These are phyloP conservation scores for Zeugodacus cucurbitae DNA, from an alignment of 1,140 invertebrate genomes.

Conservation along the genomic window DNA sequence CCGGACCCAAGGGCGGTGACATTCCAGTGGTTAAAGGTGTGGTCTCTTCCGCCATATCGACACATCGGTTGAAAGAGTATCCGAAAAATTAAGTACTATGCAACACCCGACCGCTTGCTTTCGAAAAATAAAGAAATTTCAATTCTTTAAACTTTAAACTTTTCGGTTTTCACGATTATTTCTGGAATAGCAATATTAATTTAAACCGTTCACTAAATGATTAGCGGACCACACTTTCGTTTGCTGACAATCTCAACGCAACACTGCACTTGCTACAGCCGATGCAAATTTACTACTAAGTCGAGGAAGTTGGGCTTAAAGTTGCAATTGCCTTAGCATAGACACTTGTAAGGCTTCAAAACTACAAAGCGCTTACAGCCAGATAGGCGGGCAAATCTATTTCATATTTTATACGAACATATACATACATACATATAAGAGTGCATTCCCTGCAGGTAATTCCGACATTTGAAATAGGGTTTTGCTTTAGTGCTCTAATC, in stretches of 20 bases:
- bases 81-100: not conserved
- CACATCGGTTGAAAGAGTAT: not conserved
- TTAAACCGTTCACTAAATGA: not conserved
- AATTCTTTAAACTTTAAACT: not conserved
- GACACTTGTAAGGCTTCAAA: slow-evolving; percentile 6
- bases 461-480: no score
- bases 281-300: not conserved
- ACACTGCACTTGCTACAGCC: not conserved
- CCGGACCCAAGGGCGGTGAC: slow-evolving; percentile 64
- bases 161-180: not conserved
- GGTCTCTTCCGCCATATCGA: slow-evolving; percentile 60
- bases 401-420: not conserved
- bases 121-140: not conserved
- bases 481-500: no score
- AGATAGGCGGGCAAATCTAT: not conserved
- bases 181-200: not conserved
- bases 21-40: slow-evolving; percentile 56
- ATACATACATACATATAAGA: not conserved
- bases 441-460: not conserved
- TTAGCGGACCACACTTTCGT: not conserved
- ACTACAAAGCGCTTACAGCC: not conserved
- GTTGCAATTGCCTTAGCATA: not conserved
- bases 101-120: not conserved
- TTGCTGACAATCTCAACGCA: not conserved
- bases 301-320: not conserved